Percentiles rank a stretch among this genome's conserved stretches.
Evolutionary conservation across 2,888 invertebrate genomes (phyloP).

Genomic region (Apocheima hispidaria): DNA sequence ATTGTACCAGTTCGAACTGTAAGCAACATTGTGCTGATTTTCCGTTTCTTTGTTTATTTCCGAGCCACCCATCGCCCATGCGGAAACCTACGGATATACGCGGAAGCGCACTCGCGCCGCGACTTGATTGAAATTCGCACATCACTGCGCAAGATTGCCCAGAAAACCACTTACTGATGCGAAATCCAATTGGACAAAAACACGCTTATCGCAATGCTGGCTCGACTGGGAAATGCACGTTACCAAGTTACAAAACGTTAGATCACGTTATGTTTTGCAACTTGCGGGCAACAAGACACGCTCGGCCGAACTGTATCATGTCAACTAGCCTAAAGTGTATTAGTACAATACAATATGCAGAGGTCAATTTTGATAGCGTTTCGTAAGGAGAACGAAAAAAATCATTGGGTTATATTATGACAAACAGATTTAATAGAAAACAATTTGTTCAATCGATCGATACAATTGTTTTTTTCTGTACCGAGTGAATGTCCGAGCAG

Average conservation of each 20-base stretch:
- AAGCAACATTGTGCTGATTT: no score
- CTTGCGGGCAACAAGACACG: slow-evolving; percentile 42
- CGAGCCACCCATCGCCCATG: slow-evolving; percentile 16
- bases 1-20: no score
- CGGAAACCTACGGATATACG: slow-evolving; percentile 34
- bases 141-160: slow-evolving; percentile 52
- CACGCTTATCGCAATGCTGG: slow-evolving; percentile 26
- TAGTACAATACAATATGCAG: slow-evolving; percentile 37
- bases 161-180: slow-evolving; percentile 48
- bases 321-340: slow-evolving; percentile 45
- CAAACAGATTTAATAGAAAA: slow-evolving; percentile 20
- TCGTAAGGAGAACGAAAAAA: slow-evolving; percentile 49
- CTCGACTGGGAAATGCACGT: slow-evolving; percentile 48
- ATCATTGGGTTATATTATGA: slow-evolving; percentile 10
- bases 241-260: slow-evolving; percentile 54
- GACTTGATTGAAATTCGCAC: slow-evolving; percentile 59
- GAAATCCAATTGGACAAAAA: slow-evolving; percentile 42
- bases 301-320: slow-evolving; percentile 44
- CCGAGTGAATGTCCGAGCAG: slow-evolving; percentile 18
- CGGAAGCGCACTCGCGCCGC: slow-evolving; percentile 41
- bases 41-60: neutral
- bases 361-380: slow-evolving; percentile 54
- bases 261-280: slow-evolving; percentile 64
- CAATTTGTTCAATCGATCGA: slow-evolving; percentile 44
- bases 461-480: slow-evolving; percentile 33